Percentiles rank a stretch among this genome's conserved stretches.
Evolutionary conservation across 92 coral and sea anemone genomes (phyloP).

Genomic region (Zoanthus gigantus): DNA sequence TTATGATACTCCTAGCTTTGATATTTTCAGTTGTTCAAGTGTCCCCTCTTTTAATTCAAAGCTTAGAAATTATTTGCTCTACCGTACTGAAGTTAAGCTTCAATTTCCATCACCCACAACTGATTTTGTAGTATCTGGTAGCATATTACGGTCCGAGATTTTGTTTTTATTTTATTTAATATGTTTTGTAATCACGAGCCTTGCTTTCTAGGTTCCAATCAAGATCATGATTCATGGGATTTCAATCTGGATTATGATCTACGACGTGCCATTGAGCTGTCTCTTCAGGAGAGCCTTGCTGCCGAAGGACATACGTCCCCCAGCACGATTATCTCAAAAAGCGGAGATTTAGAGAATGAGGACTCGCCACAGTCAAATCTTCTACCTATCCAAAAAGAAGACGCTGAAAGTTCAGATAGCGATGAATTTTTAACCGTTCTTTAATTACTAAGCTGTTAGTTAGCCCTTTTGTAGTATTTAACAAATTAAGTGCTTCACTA

Average conservation of each 20-base stretch:
- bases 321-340: conserved; percentile 20
- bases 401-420: conserved; percentile 33
- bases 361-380: conserved; percentile 14
- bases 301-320: conserved; percentile 28
- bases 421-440: conserved; percentile 38
- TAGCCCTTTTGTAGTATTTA: neutral
- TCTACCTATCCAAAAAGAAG: neutral
- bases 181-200: neutral
- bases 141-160: no score
- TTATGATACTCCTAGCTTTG: no score
- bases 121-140: no score
- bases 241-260: conserved; percentile 67
- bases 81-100: no score
- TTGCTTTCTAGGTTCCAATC: conserved; percentile 1
- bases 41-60: no score
- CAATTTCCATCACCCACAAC: no score
- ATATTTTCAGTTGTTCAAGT: no score
- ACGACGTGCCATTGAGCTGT: conserved; percentile 81
- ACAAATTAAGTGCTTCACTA: neutral
- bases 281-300: conserved; percentile 61
- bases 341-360: conserved; percentile 16
- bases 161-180: no score
- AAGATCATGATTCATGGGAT: neutral
- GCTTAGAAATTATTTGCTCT: no score
- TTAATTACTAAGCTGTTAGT: neutral